phyloP scores from a whole-genome alignment of 2,113 vertebrate genomes.

The Picathartes gymnocephalus region DNA sequence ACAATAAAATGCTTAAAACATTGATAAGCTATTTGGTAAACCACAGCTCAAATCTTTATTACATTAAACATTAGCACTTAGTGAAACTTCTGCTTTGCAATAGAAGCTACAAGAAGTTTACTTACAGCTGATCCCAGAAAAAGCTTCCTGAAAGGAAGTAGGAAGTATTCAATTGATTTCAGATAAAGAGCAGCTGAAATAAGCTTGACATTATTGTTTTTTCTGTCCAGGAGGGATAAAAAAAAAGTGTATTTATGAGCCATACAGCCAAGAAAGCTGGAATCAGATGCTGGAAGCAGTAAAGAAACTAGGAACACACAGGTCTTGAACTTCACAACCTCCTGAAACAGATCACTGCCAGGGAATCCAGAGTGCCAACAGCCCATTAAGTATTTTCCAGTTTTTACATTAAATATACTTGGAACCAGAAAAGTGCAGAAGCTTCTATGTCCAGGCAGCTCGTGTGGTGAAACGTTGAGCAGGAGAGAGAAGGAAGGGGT shows the following conservation, averaged over 20 bases:
- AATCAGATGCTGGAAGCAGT: not conserved
- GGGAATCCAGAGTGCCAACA: not conserved
- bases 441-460: not conserved
- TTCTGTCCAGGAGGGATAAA: not conserved
- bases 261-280: not conserved
- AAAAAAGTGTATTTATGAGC: not conserved
- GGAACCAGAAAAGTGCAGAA: not conserved
- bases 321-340: not conserved
- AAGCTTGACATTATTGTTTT: not conserved
- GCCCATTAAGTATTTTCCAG: not conserved
- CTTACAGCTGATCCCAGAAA: not conserved
- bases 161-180: conserved; percentile 30
- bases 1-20: conserved; percentile 8
- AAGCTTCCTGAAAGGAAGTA: conserved; percentile 7
- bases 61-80: not conserved
- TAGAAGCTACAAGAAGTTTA: not conserved
- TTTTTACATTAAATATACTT: not conserved
- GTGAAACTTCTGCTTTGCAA: not conserved
- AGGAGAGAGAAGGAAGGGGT: not conserved
- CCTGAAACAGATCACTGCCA: not conserved
- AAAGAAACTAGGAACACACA: not conserved
- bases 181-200: conserved; percentile 2
- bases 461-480: rapidly evolving
- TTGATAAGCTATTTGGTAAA: not conserved
- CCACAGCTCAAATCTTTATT: not conserved